Base-by-base conservation (phyloP, 2,113 vertebrate genomes). In the Hiodon tergisus region DNA sequence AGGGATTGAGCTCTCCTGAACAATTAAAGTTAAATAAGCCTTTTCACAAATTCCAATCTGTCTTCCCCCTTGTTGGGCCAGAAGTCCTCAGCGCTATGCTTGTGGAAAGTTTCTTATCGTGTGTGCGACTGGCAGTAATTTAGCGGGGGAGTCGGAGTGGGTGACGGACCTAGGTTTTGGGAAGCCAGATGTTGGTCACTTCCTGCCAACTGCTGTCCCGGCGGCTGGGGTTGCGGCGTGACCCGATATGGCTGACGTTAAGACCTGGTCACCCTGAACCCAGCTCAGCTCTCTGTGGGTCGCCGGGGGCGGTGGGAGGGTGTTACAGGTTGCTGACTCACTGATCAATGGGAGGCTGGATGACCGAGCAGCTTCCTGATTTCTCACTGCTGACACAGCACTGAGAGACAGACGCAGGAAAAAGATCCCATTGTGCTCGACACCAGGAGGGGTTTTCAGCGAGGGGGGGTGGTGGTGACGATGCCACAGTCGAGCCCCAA, bases 381-480 rank as follows among this genome's bases (percentile, higher is more conserved):
- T 73, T 17, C 17, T 73, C 71, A 63, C 3, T 51, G 50, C 50
- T 73, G 60, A 73, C 71, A 62, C 60, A 54, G 50, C 71, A 65
- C 3, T 31, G 8, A 17, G 57, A 16, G n/a, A 13, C 31, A 31
- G 69, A 31, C 17, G 16, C 10, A 4, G 10, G 50, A 54, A 10
- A 48, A n/a, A 58, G 73, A 13, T 58, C 73, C 54, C 16, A 4
- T 67, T 62, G 10, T 66, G 52, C 66, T 54, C 51, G 1, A 7
- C 10, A 6, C 3, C 13, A 50, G 52, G 11, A 47, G 50, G 67
- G 66, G 72, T 16, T 4, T 60, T 31, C 31, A 31, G 31, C 31
- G 31, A 2, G 31, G 17, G 17, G 17, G 17, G 17, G 17, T 6
- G 17, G 62, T 52, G 13, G 61, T 50, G 72, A 71, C 46, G 69